These are phyloP conservation scores for Styela plicata DNA, from an alignment of 23 tunicate species.

Conservation along the genomic window DNA sequence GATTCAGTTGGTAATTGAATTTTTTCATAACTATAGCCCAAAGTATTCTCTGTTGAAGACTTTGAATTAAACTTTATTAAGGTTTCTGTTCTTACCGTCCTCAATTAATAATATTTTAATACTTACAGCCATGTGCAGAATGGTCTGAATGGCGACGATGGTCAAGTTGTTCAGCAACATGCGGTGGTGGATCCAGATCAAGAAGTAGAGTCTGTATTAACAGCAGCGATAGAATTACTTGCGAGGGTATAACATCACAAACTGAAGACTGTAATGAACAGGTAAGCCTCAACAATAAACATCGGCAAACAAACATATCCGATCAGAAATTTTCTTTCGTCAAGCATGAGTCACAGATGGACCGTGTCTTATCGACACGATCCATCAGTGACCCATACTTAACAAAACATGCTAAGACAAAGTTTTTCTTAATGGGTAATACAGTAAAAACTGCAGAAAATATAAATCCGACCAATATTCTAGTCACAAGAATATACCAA, in stretches of 20 bases:
- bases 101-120: not conserved
- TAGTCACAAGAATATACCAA: too few species aligned
- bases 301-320: too few species aligned
- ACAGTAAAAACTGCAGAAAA: too few species aligned
- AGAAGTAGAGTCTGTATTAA: constrained; percentile 20
- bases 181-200: constrained; percentile 28
- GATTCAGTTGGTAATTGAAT: too few species aligned
- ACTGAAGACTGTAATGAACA: constrained; percentile 24
- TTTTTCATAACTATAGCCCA: not conserved
- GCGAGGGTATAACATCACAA: constrained; percentile 23
- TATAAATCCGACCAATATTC: too few species aligned
- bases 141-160: constrained; percentile 36
- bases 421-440: too few species aligned
- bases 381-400: too few species aligned
- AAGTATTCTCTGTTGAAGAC: not conserved
- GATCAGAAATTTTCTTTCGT: too few species aligned
- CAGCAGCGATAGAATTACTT: not conserved
- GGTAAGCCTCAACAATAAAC: too few species aligned
- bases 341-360: too few species aligned
- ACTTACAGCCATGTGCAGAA: constrained; percentile 32
- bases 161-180: constrained; percentile 14
- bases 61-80: not conserved
- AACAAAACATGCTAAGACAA: too few species aligned
- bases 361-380: too few species aligned
- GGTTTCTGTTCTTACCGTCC: not conserved